These are phyloP conservation scores for Cryptotermes secundus DNA, from an alignment of 1,140 invertebrate genomes.

Conservation along the genomic window DNA sequence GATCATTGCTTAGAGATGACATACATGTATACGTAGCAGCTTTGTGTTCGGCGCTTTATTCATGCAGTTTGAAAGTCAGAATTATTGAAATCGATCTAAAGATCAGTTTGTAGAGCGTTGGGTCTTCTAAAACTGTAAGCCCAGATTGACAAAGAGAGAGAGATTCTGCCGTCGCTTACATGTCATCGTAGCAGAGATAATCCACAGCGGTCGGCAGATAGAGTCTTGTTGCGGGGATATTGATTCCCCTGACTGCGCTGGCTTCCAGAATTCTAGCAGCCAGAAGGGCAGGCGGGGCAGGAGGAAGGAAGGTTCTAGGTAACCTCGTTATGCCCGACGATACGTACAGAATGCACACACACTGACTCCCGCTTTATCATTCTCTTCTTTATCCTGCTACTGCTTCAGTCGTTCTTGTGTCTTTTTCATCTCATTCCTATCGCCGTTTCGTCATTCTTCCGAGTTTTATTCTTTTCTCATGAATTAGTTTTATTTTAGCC, in stretches of 20 bases:
- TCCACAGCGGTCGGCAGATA: background rate
- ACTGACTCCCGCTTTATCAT: background rate
- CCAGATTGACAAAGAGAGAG: too few species aligned
- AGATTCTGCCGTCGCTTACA: too few species aligned
- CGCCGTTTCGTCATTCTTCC: background rate
- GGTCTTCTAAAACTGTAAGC: too few species aligned
- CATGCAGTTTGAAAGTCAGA: too few species aligned
- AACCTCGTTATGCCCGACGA: conserved; percentile 14
- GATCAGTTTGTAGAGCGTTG: too few species aligned
- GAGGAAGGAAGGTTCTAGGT: conserved; percentile 6
- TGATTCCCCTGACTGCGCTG: conserved; percentile 7
- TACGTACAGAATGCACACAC: conserved; percentile 10
- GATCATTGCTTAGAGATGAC: too few species aligned
- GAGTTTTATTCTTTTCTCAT: background rate
- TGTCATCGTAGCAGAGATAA: background rate
- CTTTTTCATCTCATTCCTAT: too few species aligned
- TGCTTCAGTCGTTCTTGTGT: too few species aligned
- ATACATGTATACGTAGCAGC: too few species aligned
- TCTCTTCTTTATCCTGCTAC: background rate
- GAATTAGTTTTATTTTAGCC: background rate
- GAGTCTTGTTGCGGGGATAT: background rate
- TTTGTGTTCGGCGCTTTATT: too few species aligned
- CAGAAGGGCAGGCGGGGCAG: background rate
- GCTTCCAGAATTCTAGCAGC: conserved; percentile 10
- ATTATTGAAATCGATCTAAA: too few species aligned